Base-by-base conservation (phyloP, 2,797 vertebrate species). In the Oryzias sinensis region DNA sequence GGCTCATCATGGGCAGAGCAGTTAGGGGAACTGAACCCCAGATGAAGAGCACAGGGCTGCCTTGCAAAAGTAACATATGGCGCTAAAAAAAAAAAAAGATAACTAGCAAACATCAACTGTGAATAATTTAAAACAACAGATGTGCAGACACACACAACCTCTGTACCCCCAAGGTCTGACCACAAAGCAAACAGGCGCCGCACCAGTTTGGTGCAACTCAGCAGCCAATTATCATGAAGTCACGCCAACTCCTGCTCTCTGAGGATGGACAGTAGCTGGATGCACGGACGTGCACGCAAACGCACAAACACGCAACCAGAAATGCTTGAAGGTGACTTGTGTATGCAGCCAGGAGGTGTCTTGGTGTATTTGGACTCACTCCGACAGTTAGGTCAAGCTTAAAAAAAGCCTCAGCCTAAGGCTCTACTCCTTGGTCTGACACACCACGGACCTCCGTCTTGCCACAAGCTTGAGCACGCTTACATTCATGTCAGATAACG, bases 171-270 rank as follows among this genome's bases (percentile, higher is more conserved):
- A 80, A 85, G 78, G 71, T 75, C 72, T 76, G 76, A 78, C 81
- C 74, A 70, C 70, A 81, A 62, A 76, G 84, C 80, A 85, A 87
- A 83, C 77, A 84, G 65, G 70, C 80, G 77, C 81, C 76, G 70
- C 73, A 76, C 83, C 72, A 51, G 44, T 78, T 83, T 53, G 67
- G 74, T 54, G 49, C 78, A 79, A 89, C 82, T 83, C 84, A 67
- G 72, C 81, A 80, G 75, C 68, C 71, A 52, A 61, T 5, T 49
- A 71, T 76, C 74, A 64, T 66, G 63, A 76, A 82, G 80, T 78
- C 79, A 82, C 59, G 70, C 70, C 76, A 70, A 16, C 17, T 62
- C 51, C 57, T 5, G 16, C 58, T 65, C 78, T 79, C 70, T 14
- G 72, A 61, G 76, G 79, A 82, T 15, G 33, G 22, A 17, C 14